Evolutionary conservation across 2,113 vertebrate species (phyloP).

Genomic region (Smithornis capensis): DNA sequence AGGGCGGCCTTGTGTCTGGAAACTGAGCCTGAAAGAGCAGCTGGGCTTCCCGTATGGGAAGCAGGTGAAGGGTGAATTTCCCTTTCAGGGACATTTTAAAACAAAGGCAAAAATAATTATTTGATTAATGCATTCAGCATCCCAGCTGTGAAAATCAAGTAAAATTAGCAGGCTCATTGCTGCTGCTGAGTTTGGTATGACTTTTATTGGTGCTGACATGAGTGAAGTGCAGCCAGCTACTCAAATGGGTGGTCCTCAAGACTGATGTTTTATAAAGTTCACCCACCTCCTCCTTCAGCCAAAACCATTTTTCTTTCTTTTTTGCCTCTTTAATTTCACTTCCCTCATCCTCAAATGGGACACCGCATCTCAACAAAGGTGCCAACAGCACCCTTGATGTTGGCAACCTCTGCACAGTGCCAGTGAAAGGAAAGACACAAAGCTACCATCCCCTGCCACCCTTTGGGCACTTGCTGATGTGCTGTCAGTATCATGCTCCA

Average conservation of each 20-base stretch:
- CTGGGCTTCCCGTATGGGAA: not conserved
- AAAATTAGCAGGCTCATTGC: not conserved
- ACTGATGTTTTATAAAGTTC: not conserved
- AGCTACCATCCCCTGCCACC: not conserved
- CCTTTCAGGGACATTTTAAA: not conserved
- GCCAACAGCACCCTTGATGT: accelerated
- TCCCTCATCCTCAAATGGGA: not conserved
- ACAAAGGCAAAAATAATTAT: not conserved
- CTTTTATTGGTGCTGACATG: not conserved
- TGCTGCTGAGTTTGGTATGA: not conserved
- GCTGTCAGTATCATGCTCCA: not conserved
- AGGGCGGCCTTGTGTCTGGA: not conserved
- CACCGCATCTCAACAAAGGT: not conserved
- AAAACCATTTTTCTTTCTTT: not conserved
- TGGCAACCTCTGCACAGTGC: not conserved
- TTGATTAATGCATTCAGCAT: not conserved
- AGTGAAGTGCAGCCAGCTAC: not conserved
- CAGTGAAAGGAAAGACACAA: not conserved
- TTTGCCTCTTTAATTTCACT: not conserved
- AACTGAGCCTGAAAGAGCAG: not conserved
- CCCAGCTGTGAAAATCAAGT: not conserved
- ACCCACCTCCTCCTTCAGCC: not conserved
- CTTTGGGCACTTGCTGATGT: accelerated
- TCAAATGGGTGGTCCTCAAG: accelerated
- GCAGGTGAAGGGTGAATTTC: slow-evolving; percentile 12